Evolutionary conservation across 2,888 invertebrate genomes (phyloP).

Genomic region (Stramonita haemastoma): DNA sequence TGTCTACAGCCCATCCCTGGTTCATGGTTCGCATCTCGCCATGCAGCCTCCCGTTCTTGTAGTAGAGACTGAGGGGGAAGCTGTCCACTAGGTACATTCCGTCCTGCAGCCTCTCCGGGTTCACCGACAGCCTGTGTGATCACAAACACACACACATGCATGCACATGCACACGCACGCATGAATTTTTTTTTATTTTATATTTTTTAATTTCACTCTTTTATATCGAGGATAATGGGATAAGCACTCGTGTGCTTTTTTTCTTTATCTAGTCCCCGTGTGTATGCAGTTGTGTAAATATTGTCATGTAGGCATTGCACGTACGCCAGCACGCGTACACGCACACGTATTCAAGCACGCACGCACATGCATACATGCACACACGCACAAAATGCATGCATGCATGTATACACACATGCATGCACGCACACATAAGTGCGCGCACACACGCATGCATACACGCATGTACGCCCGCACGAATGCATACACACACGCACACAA

Average conservation of each 20-base stretch:
- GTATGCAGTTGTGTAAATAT: no score
- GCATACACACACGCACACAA: background rate
- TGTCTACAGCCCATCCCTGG: conserved; percentile 67
- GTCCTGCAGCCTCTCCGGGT: conserved; percentile 64
- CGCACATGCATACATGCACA: background rate
- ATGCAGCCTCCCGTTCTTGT: conserved; percentile 67
- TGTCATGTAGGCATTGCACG: no score
- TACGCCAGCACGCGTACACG: background rate
- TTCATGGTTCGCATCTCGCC: conserved; percentile 67
- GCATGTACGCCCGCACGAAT: background rate
- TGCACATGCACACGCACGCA: background rate
- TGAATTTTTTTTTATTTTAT: no score
- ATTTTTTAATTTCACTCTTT: no score
- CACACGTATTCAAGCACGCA: background rate
- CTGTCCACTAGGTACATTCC: conserved; percentile 74
- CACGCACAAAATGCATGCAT: background rate
- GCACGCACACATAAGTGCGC: background rate
- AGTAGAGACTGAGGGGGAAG: conserved; percentile 70
- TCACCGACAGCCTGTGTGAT: conserved; percentile 57
- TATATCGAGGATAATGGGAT: no score
- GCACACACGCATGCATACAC: background rate
- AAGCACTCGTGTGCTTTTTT: no score
- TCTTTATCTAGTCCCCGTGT: no score
- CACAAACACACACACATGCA: background rate
- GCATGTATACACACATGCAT: background rate